Percentiles rank a stretch among this genome's conserved stretches.
Conservation (phyloP, 2,113 vertebrate genomes). For the Deroptyus accipitrinus region DNA sequence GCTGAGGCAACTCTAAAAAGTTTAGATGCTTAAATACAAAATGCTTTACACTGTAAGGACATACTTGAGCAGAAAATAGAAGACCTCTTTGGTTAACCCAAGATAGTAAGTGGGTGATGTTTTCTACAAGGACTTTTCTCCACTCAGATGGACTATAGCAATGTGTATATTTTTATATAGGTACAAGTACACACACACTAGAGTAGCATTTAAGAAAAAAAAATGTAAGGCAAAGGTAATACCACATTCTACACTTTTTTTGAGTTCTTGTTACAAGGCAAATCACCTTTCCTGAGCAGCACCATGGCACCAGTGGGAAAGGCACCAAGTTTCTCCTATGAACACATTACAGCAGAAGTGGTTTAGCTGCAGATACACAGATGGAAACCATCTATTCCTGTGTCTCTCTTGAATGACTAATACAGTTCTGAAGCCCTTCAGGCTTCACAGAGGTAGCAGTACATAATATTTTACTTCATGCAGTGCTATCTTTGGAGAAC, state of each 20-base stretch:
- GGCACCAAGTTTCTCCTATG: neutral
- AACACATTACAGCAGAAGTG: neutral
- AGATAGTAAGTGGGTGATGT: neutral
- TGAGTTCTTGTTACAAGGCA: neutral
- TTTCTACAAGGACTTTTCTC: neutral
- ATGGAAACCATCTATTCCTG: neutral
- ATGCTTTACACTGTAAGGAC: neutral
- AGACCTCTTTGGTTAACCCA: neutral
- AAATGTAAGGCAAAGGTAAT: neutral
- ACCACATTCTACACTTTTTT: neutral
- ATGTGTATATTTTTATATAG: neutral
- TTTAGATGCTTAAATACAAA: neutral
- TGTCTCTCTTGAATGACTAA: neutral
- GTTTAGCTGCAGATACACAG: neutral
- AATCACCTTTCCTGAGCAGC: neutral
- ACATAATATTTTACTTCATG: neutral
- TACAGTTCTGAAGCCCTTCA: neutral
- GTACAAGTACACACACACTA: neutral
- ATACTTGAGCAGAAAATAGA: neutral
- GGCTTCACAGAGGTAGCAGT: neutral
- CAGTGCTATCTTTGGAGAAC: neutral
- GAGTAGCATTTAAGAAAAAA: neutral
- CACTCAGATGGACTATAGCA: neutral
- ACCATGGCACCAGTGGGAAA: neutral
- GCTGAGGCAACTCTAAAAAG: neutral